Conservation (phyloP, 2,888 invertebrate genomes). For the Pyralis farinalis region DNA sequence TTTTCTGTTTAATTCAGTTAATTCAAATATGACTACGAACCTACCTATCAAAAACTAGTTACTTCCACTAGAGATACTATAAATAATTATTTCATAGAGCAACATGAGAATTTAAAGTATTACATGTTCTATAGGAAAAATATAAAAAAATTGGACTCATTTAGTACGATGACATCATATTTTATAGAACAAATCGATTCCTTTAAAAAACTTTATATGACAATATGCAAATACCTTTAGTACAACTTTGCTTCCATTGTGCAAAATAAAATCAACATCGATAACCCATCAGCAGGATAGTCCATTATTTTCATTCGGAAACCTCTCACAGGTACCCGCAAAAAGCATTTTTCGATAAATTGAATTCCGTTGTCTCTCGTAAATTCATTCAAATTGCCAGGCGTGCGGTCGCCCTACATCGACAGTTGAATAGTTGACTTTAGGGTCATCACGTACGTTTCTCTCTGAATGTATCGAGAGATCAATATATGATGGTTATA, state of each 20-base stretch:
- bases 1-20: too few relatives aligned
- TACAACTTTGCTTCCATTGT: neutral
- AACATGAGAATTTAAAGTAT: too few relatives aligned
- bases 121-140: too few relatives aligned
- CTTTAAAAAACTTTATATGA: too few relatives aligned
- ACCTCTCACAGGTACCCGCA: constrained; percentile 20
- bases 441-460: constrained; percentile 11
- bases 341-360: constrained; percentile 41
- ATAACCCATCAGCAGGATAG: constrained; percentile 1
- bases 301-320: constrained; percentile 36
- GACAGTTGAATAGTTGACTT: constrained; percentile 18
- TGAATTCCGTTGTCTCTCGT: constrained; percentile 36
- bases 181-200: too few relatives aligned
- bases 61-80: too few relatives aligned
- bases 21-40: too few relatives aligned
- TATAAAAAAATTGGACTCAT: too few relatives aligned
- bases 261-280: constrained; percentile 6
- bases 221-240: too few relatives aligned
- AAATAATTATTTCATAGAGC: too few relatives aligned
- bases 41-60: too few relatives aligned
- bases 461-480: constrained; percentile 4
- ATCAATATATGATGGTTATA: neutral
- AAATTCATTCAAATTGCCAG: constrained; percentile 31
- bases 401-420: constrained; percentile 26
- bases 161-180: too few relatives aligned